Evolutionary conservation across 2,888 invertebrate species (phyloP).

Genomic region (Andrena praecox): DNA sequence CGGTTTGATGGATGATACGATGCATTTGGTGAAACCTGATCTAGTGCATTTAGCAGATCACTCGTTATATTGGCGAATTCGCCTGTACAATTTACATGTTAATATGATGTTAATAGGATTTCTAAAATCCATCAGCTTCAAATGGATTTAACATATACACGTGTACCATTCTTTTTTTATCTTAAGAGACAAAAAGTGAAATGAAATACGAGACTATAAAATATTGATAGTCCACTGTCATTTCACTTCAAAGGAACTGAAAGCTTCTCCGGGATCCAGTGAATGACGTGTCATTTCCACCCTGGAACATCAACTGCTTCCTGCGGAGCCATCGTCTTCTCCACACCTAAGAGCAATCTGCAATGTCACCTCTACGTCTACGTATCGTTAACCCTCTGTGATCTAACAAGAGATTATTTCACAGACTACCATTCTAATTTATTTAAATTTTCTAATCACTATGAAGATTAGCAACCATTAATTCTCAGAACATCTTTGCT

Average conservation of each 20-base stretch:
- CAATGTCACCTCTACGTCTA: constrained; percentile 54
- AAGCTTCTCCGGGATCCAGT: constrained; percentile 68
- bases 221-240: constrained; percentile 39
- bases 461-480: constrained; percentile 55
- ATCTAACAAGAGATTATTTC: not conserved
- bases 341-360: constrained; percentile 54
- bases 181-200: too few species aligned
- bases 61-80: constrained; percentile 57
- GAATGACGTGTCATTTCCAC: constrained; percentile 79
- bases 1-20: constrained; percentile 60
- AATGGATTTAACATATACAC: too few species aligned
- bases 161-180: too few species aligned
- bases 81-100: constrained; percentile 56
- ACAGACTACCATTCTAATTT: constrained; percentile 64
- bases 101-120: constrained; percentile 60
- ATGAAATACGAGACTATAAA: not conserved
- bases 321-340: constrained; percentile 64
- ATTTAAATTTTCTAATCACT: constrained; percentile 59
- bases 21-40: constrained; percentile 45
- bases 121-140: too few species aligned
- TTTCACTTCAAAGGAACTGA: constrained; percentile 35
- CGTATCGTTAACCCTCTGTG: constrained; percentile 40
- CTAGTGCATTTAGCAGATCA: constrained; percentile 48
- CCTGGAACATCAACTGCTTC: constrained; percentile 71
- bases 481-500: not conserved